A percentile compares a stretch with the other conserved stretches of the same genome.
Evolutionary conservation across 2,888 invertebrate species (phyloP).

Genomic region (Drosophila flavopinicola): DNA sequence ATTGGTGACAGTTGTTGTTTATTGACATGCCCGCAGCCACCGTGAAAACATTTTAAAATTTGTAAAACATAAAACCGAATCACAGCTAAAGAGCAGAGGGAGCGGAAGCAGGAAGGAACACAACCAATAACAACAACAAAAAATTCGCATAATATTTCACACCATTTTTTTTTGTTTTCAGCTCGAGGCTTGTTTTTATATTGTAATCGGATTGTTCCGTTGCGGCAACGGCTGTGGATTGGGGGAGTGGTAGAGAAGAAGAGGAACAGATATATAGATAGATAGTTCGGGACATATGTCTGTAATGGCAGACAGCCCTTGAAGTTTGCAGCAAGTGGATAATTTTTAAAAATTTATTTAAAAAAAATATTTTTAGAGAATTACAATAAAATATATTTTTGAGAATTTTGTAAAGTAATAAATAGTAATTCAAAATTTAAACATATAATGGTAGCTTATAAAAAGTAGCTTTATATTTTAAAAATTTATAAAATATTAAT

Average conservation of each 20-base stretch:
- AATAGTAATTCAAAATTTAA: too few relatives aligned
- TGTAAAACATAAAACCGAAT: slow-evolving; percentile 79
- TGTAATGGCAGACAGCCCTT: slow-evolving; percentile 26
- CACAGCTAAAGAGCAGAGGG: slow-evolving; percentile 20
- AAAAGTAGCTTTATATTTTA: too few relatives aligned
- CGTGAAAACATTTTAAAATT: slow-evolving; percentile 83
- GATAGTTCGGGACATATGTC: slow-evolving; percentile 51
- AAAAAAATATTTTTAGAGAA: slow-evolving; percentile 15
- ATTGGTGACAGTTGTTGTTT: slow-evolving; percentile 83
- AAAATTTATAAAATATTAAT: too few relatives aligned
- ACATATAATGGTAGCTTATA: too few relatives aligned
- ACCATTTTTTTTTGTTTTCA: slow-evolving; percentile 55
- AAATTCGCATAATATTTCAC: slow-evolving; percentile 80
- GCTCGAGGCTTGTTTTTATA: slow-evolving; percentile 47
- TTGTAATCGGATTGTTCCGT: slow-evolving; percentile 63
- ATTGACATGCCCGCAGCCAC: slow-evolving; percentile 82
- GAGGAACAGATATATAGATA: slow-evolving; percentile 8
- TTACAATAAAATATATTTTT: not conserved
- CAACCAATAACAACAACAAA: slow-evolving; percentile 5
- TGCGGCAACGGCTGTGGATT: slow-evolving; percentile 40
- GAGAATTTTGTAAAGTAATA: not conserved
- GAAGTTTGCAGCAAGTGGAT: not conserved
- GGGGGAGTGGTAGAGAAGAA: not conserved
- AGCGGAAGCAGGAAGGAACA: slow-evolving; percentile 2
- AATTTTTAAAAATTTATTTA: slow-evolving; percentile 30